Percentiles rank a stretch among this genome's conserved stretches.
Conservation (phyloP, 2,113 vertebrate species). For the Psophia crepitans region DNA sequence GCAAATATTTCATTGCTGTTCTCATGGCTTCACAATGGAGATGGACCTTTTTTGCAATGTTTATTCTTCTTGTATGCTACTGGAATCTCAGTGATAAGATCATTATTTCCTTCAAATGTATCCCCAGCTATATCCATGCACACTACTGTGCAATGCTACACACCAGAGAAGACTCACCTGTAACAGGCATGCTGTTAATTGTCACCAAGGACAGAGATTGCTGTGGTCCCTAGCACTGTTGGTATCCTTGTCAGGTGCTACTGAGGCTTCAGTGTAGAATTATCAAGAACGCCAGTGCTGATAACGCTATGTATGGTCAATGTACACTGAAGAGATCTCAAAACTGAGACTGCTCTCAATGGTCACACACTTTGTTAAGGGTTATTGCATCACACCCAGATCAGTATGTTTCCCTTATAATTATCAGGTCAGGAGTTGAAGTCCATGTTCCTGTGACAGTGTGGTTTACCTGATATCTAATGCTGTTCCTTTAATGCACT, state of each 20-base stretch:
- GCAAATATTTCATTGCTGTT: neutral
- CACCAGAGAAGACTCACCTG: neutral
- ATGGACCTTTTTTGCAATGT: neutral
- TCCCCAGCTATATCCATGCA: neutral
- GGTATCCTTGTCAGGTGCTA: neutral
- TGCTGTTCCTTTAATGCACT: neutral
- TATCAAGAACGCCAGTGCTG: neutral
- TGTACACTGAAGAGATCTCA: neutral
- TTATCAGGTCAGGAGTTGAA: neutral
- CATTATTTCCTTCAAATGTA: neutral
- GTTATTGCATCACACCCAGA: neutral
- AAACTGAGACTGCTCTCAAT: neutral
- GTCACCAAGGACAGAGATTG: rapidly evolving
- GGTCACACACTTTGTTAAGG: neutral
- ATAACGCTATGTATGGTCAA: too few relatives aligned
- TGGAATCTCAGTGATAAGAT: neutral
- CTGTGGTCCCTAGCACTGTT: neutral
- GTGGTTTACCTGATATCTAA: neutral
- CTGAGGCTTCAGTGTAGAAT: neutral
- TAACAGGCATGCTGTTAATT: rapidly evolving
- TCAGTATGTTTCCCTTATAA: neutral
- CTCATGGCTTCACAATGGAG: neutral
- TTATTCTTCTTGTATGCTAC: neutral
- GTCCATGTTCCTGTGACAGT: neutral
- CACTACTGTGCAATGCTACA: neutral